Evolutionary conservation across 2,888 invertebrate genomes (phyloP), one percentile per base, ranked within the genome.

Genomic region (Carpatolechia fugitivella): DNA sequence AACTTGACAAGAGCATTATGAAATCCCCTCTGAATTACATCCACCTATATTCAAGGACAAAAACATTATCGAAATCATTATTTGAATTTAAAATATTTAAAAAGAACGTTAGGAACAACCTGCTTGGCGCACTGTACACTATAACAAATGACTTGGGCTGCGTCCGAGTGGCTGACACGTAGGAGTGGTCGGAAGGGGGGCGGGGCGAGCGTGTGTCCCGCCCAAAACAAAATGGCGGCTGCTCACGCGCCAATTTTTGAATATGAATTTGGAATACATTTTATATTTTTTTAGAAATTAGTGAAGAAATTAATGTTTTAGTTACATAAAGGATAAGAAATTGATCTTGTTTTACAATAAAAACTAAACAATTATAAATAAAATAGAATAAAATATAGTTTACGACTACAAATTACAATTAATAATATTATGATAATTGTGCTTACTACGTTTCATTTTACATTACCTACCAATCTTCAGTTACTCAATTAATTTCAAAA

Each of bases 141-240:
- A 76, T 90, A 85, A 90, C 75, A 88, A 87, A 89, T 88, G 85
- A 88, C 76, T 85, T 89, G 90, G 87, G 90, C 82, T 86, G 86
- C 86, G 86, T 87, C 86, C 81, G 88, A 86, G 85, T 88, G 78
- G 78, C 76, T 79, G 76, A 63, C 69, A 76, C 78, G 78, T 76
- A 81, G 85, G 90, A 79, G 89, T 83, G 88, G 89, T 82, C 69
- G 79, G 79, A 76, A 69, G 78, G 76, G 83, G 84, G 91, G 92
- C 91, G 89, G 88, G 80, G 82, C 90, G 66, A 60, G 81, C 76
- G 80, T 84, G 85, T 87, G 75, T 75, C 72, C 86, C 91, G 91
- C 92, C 92, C 85, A 74, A 85, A 91, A 90, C 91, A 91, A 91
- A 90, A 91, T 91, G 92, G 92, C 91, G 82, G 82, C 82, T 75